Conservation (phyloP, 2,888 invertebrate genomes). For the Flexamia atlantica region DNA sequence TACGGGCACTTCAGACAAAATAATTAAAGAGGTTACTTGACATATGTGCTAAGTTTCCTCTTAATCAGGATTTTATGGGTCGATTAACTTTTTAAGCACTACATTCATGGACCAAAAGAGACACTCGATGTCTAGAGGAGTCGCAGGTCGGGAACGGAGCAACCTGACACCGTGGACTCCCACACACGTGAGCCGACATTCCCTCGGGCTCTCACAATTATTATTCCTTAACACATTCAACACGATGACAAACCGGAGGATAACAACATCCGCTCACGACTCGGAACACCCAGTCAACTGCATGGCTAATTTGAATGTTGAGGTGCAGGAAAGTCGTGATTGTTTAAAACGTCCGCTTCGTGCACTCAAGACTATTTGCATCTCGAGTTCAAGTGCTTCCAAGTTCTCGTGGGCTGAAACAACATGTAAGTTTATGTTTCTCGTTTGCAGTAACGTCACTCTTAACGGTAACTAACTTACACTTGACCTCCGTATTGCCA, state of each 20-base stretch:
- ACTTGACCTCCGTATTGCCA: too few species aligned
- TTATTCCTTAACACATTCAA: constrained; percentile 34
- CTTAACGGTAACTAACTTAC: too few species aligned
- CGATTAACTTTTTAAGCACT: too few species aligned
- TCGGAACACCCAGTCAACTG: not conserved
- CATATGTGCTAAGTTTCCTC: too few species aligned
- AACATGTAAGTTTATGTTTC: too few species aligned
- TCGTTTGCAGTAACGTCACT: too few species aligned
- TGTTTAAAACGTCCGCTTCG: constrained; percentile 18
- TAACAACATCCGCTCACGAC: constrained; percentile 27
- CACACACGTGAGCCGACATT: constrained; percentile 11
- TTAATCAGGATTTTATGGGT: too few species aligned
- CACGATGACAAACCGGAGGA: constrained; percentile 35
- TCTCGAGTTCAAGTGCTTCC: not conserved
- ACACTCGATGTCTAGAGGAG: too few species aligned
- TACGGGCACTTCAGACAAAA: too few species aligned
- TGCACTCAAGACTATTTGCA: not conserved
- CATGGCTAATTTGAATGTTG: constrained; percentile 6
- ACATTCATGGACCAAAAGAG: too few species aligned
- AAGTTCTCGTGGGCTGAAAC: not conserved
- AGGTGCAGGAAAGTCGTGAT: not conserved
- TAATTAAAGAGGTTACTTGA: too few species aligned
- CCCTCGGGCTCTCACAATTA: constrained; percentile 10
- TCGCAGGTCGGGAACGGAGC: not conserved
- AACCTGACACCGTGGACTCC: not conserved